Evolutionary conservation across 2,797 vertebrate species (phyloP), one percentile per base, ranked within the genome.

Genomic region (Manis javanica): DNA sequence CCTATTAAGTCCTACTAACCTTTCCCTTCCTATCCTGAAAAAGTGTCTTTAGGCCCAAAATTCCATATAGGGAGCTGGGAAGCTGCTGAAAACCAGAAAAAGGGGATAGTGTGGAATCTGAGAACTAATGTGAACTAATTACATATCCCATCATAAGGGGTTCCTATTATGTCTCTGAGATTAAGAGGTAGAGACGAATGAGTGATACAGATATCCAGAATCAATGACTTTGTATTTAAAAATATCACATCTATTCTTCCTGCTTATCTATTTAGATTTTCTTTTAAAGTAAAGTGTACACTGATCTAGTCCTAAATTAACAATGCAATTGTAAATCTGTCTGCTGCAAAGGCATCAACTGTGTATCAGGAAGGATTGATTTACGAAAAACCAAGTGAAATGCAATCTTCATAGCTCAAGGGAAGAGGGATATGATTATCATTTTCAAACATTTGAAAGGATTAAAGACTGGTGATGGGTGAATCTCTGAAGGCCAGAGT

Each of bases 401-500:
- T 87, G 68, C 46, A 97, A 89, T 97, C 77, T 97, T 97, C 87
- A 71, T n/a, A 90, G 63, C 86, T 93, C 84, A 82, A 93, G 88
- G 75, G 81, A 95, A 95, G 57, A 87, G 9, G 81, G 72, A 95
- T 96, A 66, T 96, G 94, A 96, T 97, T 96, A 96, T 94, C 79
- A 97, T 94, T 97, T 97, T 91, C 85, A 96, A 88, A 97, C 93
- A 94, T 96, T 96, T 97, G 84, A 97, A 96, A 92, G 68, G 69
- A 97, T 94, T 97, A 94, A 97, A 95, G 91, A 75, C 46, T 97
- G 64, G 72, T 94, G 91, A 96, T 79, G 94, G 87, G 92, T 97
- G 90, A 97, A 94, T 97, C 94, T 96, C 97, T 93, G 42, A 95
- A 93, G 97, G 29, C 57, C 68, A 57, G 66, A 84, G 71, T 95